These are phyloP conservation scores for Drosophila atripex DNA, from an alignment of 2,888 invertebrate genomes.

Conservation along the genomic window DNA sequence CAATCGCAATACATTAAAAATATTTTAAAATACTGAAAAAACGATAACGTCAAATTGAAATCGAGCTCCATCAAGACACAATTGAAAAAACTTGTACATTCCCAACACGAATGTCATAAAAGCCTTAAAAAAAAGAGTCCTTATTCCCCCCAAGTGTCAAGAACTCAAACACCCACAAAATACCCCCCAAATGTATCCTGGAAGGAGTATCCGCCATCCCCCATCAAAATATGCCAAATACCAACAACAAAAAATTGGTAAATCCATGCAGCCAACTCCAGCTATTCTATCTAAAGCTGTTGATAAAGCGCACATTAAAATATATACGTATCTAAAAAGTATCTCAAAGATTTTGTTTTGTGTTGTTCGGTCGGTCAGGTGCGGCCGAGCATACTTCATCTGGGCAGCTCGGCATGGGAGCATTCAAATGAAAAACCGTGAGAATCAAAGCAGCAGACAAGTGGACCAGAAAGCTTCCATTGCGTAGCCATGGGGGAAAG, in stretches of 20 bases:
- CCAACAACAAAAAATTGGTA: background rate
- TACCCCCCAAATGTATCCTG: background rate
- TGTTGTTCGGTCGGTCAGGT: constrained; percentile 36
- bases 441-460: constrained; percentile 75
- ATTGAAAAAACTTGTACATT: background rate
- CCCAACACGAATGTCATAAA: background rate
- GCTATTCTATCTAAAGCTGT: constrained; percentile 70
- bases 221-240: background rate
- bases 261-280: background rate
- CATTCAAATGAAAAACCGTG: constrained; percentile 77
- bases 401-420: constrained; percentile 36
- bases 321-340: constrained; percentile 68
- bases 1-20: background rate
- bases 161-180: background rate
- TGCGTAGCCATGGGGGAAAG: constrained; percentile 46
- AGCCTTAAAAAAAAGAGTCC: background rate
- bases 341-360: constrained; percentile 62
- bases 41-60: background rate
- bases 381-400: constrained; percentile 43
- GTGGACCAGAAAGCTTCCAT: constrained; percentile 74
- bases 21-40: background rate
- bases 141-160: background rate
- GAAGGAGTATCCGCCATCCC: background rate
- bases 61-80: background rate
- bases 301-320: constrained; percentile 76